A percentile compares a stretch with the other conserved stretches of the same genome.
Conservation (phyloP, 1,140 invertebrate species). For the Mercenaria mercenaria region DNA sequence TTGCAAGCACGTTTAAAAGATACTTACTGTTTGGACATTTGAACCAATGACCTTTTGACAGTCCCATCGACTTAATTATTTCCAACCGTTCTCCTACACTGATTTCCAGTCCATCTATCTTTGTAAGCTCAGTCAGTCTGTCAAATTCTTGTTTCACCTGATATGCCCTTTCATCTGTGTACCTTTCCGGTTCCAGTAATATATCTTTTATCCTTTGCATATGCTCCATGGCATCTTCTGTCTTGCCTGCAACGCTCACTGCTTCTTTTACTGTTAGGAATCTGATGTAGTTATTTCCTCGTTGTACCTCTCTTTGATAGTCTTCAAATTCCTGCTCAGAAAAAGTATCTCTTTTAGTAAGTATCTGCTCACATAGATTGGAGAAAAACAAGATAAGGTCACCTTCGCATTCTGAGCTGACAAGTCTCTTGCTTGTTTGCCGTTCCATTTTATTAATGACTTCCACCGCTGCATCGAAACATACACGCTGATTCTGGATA, state of each 20-base stretch:
- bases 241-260: neutral
- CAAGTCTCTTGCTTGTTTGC: no score
- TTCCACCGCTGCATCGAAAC: neutral
- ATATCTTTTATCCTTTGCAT: neutral
- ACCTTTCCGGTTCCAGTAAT: neutral
- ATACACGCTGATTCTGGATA: neutral
- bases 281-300: neutral
- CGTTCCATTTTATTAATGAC: neutral
- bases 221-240: neutral
- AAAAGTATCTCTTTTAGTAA: neutral
- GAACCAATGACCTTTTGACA: conserved; percentile 89
- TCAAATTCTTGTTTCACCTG: neutral
- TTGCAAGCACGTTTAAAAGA: no score
- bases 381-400: neutral
- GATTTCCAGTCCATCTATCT: conserved; percentile 83
- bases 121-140: conserved; percentile 64
- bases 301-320: neutral
- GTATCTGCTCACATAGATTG: neutral
- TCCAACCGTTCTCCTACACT: conserved; percentile 87
- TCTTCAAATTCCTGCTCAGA: conserved; percentile 3
- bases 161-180: neutral
- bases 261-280: neutral
- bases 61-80: conserved; percentile 89
- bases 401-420: neutral
- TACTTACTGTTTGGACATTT: neutral